Percentiles rank a stretch among this genome's conserved stretches.
phyloP scores from a whole-genome alignment of 2,888 invertebrate genomes.

The Eremobia ochroleuca region DNA sequence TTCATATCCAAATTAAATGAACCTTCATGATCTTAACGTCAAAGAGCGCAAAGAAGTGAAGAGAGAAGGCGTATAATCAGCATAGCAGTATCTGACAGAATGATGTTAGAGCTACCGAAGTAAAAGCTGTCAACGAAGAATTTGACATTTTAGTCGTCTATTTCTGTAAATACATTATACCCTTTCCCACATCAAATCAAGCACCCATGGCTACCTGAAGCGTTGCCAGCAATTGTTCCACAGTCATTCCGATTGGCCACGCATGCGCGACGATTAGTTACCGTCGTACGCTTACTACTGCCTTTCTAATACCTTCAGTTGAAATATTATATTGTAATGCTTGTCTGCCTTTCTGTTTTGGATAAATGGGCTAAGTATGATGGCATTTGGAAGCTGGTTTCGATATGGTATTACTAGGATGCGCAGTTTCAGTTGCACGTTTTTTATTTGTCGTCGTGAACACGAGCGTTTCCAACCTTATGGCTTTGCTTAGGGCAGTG shows the following conservation, averaged over 20 bases:
- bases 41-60: neutral
- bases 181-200: slow-evolving; percentile 65
- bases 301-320: slow-evolving; percentile 85
- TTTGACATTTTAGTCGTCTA: slow-evolving; percentile 8
- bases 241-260: slow-evolving; percentile 85
- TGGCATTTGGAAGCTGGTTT: slow-evolving; percentile 61
- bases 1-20: neutral
- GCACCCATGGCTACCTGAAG: slow-evolving; percentile 81
- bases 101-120: neutral
- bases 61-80: neutral
- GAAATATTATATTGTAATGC: slow-evolving; percentile 66
- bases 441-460: neutral
- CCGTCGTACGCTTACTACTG: slow-evolving; percentile 82
- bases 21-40: neutral
- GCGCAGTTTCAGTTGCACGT: slow-evolving; percentile 19
- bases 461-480: neutral
- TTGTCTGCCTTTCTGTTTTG: slow-evolving; percentile 61
- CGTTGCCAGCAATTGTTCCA: slow-evolving; percentile 84
- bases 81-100: neutral
- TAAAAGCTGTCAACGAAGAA: neutral
- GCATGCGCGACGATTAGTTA: slow-evolving; percentile 86
- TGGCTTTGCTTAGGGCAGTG: neutral
- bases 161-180: slow-evolving; percentile 28
- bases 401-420: slow-evolving; percentile 44
- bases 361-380: slow-evolving; percentile 61